Evolutionary conservation across 2,888 invertebrate genomes (phyloP).

Genomic region (Bursaphelenchus okinawaensis): DNA sequence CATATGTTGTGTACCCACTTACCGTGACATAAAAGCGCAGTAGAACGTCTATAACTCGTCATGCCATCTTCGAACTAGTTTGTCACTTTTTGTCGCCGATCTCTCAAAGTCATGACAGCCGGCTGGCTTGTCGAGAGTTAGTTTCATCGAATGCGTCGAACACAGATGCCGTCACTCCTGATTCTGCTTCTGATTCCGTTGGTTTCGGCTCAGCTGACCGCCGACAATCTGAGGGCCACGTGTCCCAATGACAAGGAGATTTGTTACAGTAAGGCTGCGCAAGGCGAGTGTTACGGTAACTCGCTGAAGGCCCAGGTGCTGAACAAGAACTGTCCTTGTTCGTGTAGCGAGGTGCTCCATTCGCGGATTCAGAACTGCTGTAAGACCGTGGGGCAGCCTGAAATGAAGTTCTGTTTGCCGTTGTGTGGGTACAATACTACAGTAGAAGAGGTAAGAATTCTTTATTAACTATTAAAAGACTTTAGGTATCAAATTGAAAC

Average conservation of each 20-base stretch:
- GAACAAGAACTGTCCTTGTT: conserved; percentile 37
- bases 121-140: too few relatives aligned
- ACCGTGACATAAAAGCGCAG: too few relatives aligned
- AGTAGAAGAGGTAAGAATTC: conserved; percentile 30
- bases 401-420: conserved; percentile 47
- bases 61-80: too few relatives aligned
- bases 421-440: conserved; percentile 47
- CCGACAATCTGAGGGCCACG: conserved; percentile 22
- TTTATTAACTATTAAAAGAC: not conserved
- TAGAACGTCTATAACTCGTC: too few relatives aligned
- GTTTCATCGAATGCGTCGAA: not conserved
- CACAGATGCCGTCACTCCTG: not conserved
- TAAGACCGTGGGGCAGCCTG: conserved; percentile 35
- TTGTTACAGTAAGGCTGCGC: conserved; percentile 33
- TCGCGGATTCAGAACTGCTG: conserved; percentile 46
- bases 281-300: conserved; percentile 41
- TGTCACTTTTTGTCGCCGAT: too few relatives aligned
- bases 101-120: too few relatives aligned
- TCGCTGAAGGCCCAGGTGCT: conserved; percentile 37
- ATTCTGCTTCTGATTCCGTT: not conserved
- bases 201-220: conserved; percentile 17
- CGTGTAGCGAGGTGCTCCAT: conserved; percentile 35
- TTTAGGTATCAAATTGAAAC: too few relatives aligned
- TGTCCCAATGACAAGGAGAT: conserved; percentile 37
- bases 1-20: too few relatives aligned